Evolutionary conservation across 2,888 invertebrate genomes (phyloP).

Genomic region (Himalopsyche anomala): DNA sequence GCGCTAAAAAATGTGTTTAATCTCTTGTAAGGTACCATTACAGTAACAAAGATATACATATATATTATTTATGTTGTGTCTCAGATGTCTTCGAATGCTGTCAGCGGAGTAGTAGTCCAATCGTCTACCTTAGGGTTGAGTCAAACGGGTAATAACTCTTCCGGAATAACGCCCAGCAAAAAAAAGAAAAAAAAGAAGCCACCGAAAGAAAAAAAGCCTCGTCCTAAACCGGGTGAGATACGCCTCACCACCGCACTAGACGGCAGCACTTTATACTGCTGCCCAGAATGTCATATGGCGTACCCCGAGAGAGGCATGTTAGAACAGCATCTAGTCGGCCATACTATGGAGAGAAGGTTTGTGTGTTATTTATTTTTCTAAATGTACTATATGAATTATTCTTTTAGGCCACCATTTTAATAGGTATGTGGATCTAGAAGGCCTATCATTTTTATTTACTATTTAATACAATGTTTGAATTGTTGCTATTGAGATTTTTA

Average conservation of each 20-base stretch:
- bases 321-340: constrained; percentile 91
- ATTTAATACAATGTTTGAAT: too few relatives aligned
- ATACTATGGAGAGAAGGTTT: constrained; percentile 86
- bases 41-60: too few relatives aligned
- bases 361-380: constrained; percentile 21
- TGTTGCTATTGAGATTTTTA: too few relatives aligned
- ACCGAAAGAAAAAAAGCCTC: constrained; percentile 87
- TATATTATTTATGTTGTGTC: not conserved
- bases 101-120: constrained; percentile 74
- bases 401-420: too few relatives aligned
- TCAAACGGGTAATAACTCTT: constrained; percentile 70
- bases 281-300: constrained; percentile 93
- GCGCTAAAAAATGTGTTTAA: too few relatives aligned
- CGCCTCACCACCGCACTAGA: constrained; percentile 87
- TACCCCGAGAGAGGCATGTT: constrained; percentile 90
- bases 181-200: constrained; percentile 90
- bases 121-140: constrained; percentile 73
- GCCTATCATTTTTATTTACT: too few relatives aligned
- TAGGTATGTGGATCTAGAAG: too few relatives aligned
- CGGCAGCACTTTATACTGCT: constrained; percentile 90
- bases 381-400: not conserved
- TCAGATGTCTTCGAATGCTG: constrained; percentile 71
- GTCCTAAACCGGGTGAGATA: constrained; percentile 90
- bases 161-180: constrained; percentile 74
- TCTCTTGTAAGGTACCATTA: too few relatives aligned